phyloP scores from a whole-genome alignment of 2,113 vertebrate genomes.

The Microcebus lehilahytsara region DNA sequence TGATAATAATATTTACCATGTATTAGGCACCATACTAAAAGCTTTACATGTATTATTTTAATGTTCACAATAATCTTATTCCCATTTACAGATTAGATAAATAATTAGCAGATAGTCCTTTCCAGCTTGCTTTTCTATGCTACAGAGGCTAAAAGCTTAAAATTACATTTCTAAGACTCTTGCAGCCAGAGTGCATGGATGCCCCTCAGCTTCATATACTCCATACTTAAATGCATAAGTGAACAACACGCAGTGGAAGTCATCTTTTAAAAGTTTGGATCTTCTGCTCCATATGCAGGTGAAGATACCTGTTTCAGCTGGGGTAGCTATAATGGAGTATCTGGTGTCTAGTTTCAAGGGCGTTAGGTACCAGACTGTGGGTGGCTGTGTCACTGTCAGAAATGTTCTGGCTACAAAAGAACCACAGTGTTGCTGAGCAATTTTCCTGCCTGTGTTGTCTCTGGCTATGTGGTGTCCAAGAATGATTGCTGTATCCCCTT shows the following conservation, averaged over 20 bases:
- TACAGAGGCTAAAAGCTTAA: not conserved
- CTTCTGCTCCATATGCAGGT: not conserved
- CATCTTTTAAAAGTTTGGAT: not conserved
- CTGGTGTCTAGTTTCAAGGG: not conserved
- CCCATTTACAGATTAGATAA: not conserved
- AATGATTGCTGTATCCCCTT: not conserved
- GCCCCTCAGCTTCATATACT: not conserved
- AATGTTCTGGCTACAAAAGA: conserved; percentile 18
- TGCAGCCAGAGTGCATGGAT: not conserved
- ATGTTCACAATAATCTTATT: not conserved
- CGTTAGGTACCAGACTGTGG: not conserved
- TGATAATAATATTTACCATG: conserved; percentile 1
- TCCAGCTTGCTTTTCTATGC: not conserved
- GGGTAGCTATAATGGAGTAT: not conserved
- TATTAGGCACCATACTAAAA: conserved; percentile 23
- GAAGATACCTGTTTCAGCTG: not conserved
- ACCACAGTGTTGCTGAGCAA: not conserved
- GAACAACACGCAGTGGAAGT: not conserved
- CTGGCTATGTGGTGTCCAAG: not conserved
- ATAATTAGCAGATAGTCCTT: not conserved
- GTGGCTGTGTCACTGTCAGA: not conserved
- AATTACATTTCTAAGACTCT: not conserved
- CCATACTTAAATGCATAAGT: not conserved
- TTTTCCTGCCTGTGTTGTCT: conserved; percentile 11
- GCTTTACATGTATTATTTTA: conserved; percentile 3